These are phyloP conservation scores for Coenonympha arcania DNA, from an alignment of 2,888 invertebrate genomes.

Conservation along the genomic window DNA sequence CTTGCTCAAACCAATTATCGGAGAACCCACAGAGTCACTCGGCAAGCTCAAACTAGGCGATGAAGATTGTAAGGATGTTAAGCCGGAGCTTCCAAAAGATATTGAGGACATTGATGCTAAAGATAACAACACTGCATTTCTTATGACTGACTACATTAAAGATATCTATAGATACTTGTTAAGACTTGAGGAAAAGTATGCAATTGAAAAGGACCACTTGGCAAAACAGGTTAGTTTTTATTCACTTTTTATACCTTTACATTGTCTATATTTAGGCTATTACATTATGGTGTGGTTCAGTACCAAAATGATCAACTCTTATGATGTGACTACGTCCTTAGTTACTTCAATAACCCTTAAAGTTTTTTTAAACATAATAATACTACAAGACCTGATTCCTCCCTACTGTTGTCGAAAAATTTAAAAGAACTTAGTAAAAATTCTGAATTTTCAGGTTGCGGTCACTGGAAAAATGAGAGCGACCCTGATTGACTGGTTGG, in stretches of 20 bases:
- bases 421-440: too few relatives aligned
- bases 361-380: too few relatives aligned
- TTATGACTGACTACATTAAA: conserved; percentile 88
- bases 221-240: conserved; percentile 70
- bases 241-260: neutral
- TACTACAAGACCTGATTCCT: too few relatives aligned
- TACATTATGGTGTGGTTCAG: too few relatives aligned
- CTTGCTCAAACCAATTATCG: conserved; percentile 44
- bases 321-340: too few relatives aligned
- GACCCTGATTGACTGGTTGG: conserved; percentile 94
- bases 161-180: conserved; percentile 91
- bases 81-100: conserved; percentile 46
- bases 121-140: conserved; percentile 82
- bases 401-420: too few relatives aligned
- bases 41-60: conserved; percentile 56
- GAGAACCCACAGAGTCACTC: conserved; percentile 53
- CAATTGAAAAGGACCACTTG: conserved; percentile 78
- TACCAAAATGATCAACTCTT: too few relatives aligned
- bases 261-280: too few relatives aligned
- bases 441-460: conserved; percentile 48
- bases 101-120: conserved; percentile 84
- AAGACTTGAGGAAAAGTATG: conserved; percentile 80
- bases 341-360: too few relatives aligned
- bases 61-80: too few relatives aligned
- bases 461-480: conserved; percentile 89